Conservation (phyloP, 1,140 invertebrate species). For the Trichomalopsis sarcophagae region DNA sequence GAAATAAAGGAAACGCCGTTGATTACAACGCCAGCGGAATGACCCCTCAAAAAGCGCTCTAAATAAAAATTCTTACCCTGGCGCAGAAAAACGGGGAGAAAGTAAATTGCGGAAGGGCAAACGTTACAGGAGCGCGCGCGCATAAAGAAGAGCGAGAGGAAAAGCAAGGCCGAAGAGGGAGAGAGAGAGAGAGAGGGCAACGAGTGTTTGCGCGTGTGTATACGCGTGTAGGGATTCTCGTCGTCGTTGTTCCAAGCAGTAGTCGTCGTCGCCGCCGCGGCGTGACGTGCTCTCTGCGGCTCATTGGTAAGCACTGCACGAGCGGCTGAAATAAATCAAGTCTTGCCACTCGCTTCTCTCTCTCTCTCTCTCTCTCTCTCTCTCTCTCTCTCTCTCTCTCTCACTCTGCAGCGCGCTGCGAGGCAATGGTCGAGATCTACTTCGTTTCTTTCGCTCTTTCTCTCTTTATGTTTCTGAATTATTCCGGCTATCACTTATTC, state of each 20-base stretch:
- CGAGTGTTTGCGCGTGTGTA: no score
- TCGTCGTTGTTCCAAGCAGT: background rate
- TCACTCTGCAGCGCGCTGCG: constrained; percentile 29
- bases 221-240: background rate
- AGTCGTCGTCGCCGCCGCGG: constrained; percentile 25
- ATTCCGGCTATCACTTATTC: background rate
- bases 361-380: no score
- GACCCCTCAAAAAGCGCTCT: background rate
- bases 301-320: constrained; percentile 60
- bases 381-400: no score
- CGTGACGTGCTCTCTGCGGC: no score
- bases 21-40: background rate
- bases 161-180: background rate
- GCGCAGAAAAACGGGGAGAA: background rate
- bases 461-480: constrained; percentile 6
- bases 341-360: constrained; percentile 47
- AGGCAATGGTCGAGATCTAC: constrained; percentile 47
- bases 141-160: background rate
- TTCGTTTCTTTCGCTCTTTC: constrained; percentile 20
- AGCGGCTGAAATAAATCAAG: constrained; percentile 65
- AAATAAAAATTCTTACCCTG: background rate
- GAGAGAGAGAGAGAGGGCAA: no score
- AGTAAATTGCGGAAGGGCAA: background rate
- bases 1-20: no score
- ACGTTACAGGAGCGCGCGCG: background rate